Base-by-base conservation (phyloP, 2,888 invertebrate species). In the Galeopsomyia nigrocyanea region DNA sequence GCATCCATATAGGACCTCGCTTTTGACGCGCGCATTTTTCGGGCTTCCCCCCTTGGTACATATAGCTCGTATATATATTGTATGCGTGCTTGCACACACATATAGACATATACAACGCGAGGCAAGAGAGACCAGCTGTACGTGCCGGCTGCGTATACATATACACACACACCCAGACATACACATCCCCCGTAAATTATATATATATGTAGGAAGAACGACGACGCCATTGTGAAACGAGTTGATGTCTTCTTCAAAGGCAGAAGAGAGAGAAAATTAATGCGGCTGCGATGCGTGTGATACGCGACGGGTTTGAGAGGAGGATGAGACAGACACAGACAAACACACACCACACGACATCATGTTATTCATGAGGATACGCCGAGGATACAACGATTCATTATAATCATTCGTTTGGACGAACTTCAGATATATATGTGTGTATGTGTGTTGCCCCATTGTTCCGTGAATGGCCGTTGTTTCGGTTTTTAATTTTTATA, bases 231-330 rank as follows among this genome's bases (percentile, higher is more conserved):
- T 60, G 63, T 71, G 64, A 56, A 61, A 50, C 55, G 51, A 51
- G 31, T 69, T 74, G 76, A 77, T 77, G 75, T 77, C 78, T 77
- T 76, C 76, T 75, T 74, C 62, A 70, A 55, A 53, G 62, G 73
- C 62, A 73, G 72, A 73, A 61, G 46, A 57, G 55, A 46, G 65
- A 69, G 68, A 47, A 62, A 66, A 73, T 73, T 73, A 69, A 73
- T 73, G 57, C 68, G 26, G 47, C 57, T 47, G 10, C 22, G 62
- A 64, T 64, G 53, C 53, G 50, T 64, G 51, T 22, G 46, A 53
- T 60, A 26, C 39, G 49, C 47, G 47, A 47, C 49, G 14, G n/a
- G 19, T 16, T 13, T 10, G 21, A 49, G 53, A 55, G 26, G 10
- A 63, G 39, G 50, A 13, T 31, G 61, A 49, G 21, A 47, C 16